These are phyloP conservation scores for Drosophila elegans DNA, from an alignment of 1,140 invertebrate genomes.

Conservation along the genomic window DNA sequence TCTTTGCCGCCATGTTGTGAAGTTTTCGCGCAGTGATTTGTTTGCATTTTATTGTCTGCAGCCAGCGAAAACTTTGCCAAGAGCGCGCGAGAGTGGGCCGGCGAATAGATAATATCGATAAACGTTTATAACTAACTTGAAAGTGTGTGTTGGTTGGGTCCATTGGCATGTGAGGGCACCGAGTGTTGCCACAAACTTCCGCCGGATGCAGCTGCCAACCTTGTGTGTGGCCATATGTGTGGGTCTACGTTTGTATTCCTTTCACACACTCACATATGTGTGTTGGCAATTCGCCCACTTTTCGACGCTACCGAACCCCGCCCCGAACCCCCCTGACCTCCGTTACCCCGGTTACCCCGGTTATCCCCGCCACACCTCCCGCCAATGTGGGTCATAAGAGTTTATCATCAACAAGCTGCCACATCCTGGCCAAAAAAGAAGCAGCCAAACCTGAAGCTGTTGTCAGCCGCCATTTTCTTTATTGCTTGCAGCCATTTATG, in stretches of 20 bases:
- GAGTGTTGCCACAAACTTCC: slow-evolving; percentile 79
- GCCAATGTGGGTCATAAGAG: slow-evolving; percentile 78
- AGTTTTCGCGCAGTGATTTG: slow-evolving; percentile 71
- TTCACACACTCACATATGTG: neutral
- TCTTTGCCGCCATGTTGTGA: slow-evolving; percentile 64
- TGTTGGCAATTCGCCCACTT: slow-evolving; percentile 42
- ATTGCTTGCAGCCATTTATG: slow-evolving; percentile 36
- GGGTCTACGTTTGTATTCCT: neutral
- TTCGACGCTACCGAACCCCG: slow-evolving; percentile 6
- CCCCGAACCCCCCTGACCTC: neutral
- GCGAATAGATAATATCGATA: slow-evolving; percentile 72
- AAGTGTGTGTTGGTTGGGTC: slow-evolving; percentile 47
- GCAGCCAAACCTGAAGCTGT: slow-evolving; percentile 55
- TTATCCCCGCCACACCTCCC: neutral
- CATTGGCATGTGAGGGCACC: slow-evolving; percentile 26
- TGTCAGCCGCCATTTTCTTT: slow-evolving; percentile 56
- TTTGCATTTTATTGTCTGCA: slow-evolving; percentile 80
- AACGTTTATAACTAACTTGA: slow-evolving; percentile 80
- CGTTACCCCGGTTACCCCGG: too few species aligned
- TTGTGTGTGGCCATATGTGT: neutral
- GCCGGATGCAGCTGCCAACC: slow-evolving; percentile 61
- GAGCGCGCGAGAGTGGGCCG: neutral
- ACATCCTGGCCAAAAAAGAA: slow-evolving; percentile 67
- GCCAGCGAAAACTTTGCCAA: slow-evolving; percentile 44
- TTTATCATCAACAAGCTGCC: slow-evolving; percentile 81